Evolutionary conservation across 2,888 invertebrate genomes (phyloP).

Genomic region (Lissonota sp.): DNA sequence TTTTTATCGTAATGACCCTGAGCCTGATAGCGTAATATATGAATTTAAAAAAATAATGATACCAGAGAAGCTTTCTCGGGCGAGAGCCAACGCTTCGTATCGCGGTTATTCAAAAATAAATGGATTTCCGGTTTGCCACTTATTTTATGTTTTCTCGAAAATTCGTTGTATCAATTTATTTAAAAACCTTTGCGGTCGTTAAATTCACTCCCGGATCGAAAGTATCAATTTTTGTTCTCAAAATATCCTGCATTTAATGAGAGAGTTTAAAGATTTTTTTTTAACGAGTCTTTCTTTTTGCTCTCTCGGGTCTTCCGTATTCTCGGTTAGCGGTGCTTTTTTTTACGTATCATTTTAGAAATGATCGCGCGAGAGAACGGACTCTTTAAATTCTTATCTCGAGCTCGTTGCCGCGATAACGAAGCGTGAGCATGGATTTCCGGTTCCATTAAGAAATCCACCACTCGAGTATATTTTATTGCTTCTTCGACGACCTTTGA

Average conservation of each 20-base stretch:
- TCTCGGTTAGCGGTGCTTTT: neutral
- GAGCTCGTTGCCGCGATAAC: slow-evolving; percentile 36
- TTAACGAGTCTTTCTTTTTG: neutral
- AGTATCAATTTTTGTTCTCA: neutral
- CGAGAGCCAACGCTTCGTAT: neutral
- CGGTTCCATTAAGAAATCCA: slow-evolving; percentile 61
- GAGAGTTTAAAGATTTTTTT: neutral
- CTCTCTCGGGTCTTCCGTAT: neutral
- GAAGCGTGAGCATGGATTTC: slow-evolving; percentile 55
- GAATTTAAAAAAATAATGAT: slow-evolving; percentile 20
- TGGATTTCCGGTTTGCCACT: slow-evolving; percentile 64
- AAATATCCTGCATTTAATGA: neutral
- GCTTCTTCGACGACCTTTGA: neutral
- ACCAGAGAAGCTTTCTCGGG: neutral
- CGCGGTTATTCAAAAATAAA: slow-evolving; percentile 27
- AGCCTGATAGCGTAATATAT: slow-evolving; percentile 40
- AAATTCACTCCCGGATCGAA: neutral
- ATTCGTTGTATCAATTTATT: neutral
- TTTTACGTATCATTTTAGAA: neutral
- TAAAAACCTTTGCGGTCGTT: neutral
- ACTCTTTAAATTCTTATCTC: slow-evolving; percentile 51
- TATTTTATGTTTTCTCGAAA: slow-evolving; percentile 2
- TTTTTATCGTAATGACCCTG: slow-evolving; percentile 59
- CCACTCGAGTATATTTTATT: slow-evolving; percentile 18
- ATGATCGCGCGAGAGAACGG: neutral